Conservation (phyloP, 2,113 vertebrate species). For the Rhizomys pruinosus region DNA sequence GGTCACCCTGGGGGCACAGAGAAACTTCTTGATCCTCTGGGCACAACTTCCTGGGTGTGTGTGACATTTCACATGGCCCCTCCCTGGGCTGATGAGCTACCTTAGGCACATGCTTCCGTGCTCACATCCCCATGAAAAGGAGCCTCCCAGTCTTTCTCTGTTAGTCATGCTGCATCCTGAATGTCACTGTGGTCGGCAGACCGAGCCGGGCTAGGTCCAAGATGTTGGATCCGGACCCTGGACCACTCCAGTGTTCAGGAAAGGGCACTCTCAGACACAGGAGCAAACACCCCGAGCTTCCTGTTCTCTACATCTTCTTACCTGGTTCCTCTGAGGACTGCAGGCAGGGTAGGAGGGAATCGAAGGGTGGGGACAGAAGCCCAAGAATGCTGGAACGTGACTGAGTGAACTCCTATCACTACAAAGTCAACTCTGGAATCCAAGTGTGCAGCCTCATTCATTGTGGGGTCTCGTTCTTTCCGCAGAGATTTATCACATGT, state of each 20-base stretch:
- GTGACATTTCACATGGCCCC: not conserved
- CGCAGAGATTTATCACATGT: not conserved
- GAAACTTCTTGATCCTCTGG: not conserved
- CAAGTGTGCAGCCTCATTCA: not conserved
- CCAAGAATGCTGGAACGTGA: not conserved
- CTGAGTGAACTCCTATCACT: not conserved
- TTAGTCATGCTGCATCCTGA: not conserved
- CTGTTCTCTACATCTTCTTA: not conserved
- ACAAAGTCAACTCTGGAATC: not conserved
- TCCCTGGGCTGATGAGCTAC: not conserved
- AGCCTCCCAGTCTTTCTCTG: not conserved
- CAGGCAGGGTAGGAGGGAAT: not conserved
- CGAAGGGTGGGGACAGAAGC: not conserved
- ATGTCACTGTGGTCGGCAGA: accelerated
- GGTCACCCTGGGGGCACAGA: not conserved
- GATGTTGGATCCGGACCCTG: not conserved
- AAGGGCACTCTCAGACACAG: accelerated
- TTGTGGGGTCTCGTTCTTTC: not conserved
- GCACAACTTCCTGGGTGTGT: not conserved
- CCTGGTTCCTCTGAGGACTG: not conserved
- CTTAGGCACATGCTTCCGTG: not conserved
- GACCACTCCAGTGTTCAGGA: accelerated
- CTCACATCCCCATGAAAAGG: not conserved
- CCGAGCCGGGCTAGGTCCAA: not conserved
- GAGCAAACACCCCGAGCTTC: not conserved